Evolutionary conservation across 2,113 vertebrate species (phyloP), one percentile per base, ranked within the genome.

Genomic region (Hucho hucho): DNA sequence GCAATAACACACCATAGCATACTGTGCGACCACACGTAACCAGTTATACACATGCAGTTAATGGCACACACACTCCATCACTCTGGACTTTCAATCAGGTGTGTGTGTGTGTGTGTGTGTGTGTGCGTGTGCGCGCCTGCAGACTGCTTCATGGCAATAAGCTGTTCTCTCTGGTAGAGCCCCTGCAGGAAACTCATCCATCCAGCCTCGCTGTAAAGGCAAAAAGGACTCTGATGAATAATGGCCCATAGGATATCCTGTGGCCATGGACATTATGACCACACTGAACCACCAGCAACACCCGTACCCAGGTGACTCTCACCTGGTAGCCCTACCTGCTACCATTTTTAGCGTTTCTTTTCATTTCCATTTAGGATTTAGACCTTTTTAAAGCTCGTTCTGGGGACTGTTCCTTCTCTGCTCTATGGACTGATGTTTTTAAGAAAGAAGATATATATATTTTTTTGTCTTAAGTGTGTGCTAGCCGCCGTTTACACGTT

Each of bases 391-490:
- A 90, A 53, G 89, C 88, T 76, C 16, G 64, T 69, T 79, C 29
- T 53, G 53, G 67, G 64, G 24, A 78, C 56, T 24, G 24, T 90
- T 89, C 90, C 89, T 88, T 79, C 86, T 88, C 82, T 88, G 81
- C 92, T 77, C 69, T 70, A 72, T 67, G 73, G 74, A 81, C 77
- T 83, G 74, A 61, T 43, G 56, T 80, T 75, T 70, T 80, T 81
- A 92, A 67, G 28, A 16, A 29, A 81, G 76, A 80, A 75, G 94
- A 79, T n/a, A 28, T 2, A 28, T 29, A 16, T 29, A 9, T 37
- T 37, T 37, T 37, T 37, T 37, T 37, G 95, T 96, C 95, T 96
- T 96, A 96, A 95, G 75, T 74, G 92, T 93, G 89, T 94, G 79
- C 61, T 74, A 72, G 92, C 91, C 91, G 93, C 89, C 82, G 93